These are phyloP conservation scores for Cyprinella venusta DNA, from an alignment of 2,797 vertebrate species.

Conservation along the genomic window DNA sequence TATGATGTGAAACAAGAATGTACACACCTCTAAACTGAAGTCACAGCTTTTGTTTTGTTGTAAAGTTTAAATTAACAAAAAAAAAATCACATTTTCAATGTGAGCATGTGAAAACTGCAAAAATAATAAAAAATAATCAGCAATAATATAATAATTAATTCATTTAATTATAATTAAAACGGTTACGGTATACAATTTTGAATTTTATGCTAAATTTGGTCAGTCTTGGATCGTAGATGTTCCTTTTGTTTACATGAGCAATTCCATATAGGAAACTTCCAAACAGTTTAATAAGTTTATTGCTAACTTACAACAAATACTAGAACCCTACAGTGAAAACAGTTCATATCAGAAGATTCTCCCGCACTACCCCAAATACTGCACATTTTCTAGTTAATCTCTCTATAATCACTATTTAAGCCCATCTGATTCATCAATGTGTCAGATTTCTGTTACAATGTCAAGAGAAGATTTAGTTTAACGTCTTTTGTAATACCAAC, in stretches of 20 bases:
- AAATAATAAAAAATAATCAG: no score
- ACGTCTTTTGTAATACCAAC: not conserved
- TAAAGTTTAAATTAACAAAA: not conserved
- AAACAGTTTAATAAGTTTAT: no score
- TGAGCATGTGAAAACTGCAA: not conserved
- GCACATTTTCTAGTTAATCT: not conserved
- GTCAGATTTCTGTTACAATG: not conserved
- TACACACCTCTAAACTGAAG: slow-evolving; percentile 4
- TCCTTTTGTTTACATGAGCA: not conserved
- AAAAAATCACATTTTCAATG: not conserved
- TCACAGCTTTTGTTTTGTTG: slow-evolving; percentile 22
- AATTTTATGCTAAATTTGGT: not conserved
- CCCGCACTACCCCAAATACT: not conserved
- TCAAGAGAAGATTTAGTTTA: not conserved
- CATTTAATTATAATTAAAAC: no score
- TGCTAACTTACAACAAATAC: not conserved
- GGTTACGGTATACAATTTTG: not conserved
- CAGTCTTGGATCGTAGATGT: not conserved
- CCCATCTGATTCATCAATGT: not conserved
- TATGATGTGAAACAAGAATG: not conserved
- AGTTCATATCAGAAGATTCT: not conserved
- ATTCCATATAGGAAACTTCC: not conserved
- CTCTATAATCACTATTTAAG: not conserved
- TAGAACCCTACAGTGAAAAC: not conserved
- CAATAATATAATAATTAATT: no score